Percentiles rank a stretch among this genome's conserved stretches.
Evolutionary conservation across 2,113 vertebrate species (phyloP).

Genomic region (Mungos mungo): DNA sequence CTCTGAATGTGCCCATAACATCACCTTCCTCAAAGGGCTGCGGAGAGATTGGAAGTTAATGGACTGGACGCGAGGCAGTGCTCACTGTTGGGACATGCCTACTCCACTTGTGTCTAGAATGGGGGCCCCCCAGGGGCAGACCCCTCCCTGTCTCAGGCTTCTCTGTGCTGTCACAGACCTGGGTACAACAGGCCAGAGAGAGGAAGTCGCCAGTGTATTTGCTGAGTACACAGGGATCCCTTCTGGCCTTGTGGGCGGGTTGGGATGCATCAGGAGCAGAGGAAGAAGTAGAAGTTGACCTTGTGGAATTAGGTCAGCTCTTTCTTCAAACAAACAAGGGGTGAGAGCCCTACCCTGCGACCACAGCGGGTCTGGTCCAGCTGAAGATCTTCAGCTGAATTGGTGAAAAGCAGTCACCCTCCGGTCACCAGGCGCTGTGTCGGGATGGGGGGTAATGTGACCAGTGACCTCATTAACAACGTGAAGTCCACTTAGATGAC

Average conservation of each 20-base stretch:
- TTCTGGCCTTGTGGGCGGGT: neutral
- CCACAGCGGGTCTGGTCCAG: neutral
- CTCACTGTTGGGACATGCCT: neutral
- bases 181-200: accelerated
- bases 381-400: slow-evolving; percentile 80
- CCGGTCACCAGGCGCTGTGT: slow-evolving; percentile 78
- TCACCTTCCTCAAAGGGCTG: neutral
- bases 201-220: accelerated
- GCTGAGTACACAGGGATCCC: too few species aligned
- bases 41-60: neutral
- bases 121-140: neutral
- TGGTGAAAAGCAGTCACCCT: slow-evolving; percentile 85
- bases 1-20: accelerated
- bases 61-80: neutral
- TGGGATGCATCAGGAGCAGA: neutral
- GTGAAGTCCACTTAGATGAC: slow-evolving; percentile 64
- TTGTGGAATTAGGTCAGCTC: slow-evolving; percentile 80
- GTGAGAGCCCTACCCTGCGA: neutral
- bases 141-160: neutral
- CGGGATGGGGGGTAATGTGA: slow-evolving; percentile 70
- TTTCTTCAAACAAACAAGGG: slow-evolving; percentile 74
- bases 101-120: neutral
- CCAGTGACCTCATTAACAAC: slow-evolving; percentile 84
- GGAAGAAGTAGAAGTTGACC: slow-evolving; percentile 61
- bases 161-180: neutral